Evolutionary conservation across 2,888 invertebrate species (phyloP), one percentile per base, ranked within the genome.

Genomic region (Meteorus cinctellus): DNA sequence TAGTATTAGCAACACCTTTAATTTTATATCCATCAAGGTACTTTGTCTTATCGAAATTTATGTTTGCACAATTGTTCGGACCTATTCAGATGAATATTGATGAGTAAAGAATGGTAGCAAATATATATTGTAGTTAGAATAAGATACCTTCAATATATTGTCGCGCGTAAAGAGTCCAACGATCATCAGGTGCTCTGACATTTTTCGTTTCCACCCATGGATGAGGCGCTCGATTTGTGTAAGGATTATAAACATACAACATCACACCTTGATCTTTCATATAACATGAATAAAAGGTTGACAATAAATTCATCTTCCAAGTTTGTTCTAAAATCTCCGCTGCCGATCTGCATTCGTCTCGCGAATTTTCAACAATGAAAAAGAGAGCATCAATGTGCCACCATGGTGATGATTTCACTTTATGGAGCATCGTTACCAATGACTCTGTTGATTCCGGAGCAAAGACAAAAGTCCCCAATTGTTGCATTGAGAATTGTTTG

Each of bases 281-380:
- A n/a, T 69, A 12, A 31, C 69, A 69, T 8, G 34, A 29, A 10
- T n/a, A 31, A 4, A 69, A 27, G 1, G 69, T 29, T n/a, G 69
- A 69, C 29, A 69, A 19, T 19, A 69, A 69, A 55, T 69, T 69
- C 51, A 51, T 69, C 6, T 55, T 55, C 51, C 51, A 69, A 27
- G 31, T 31, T 2, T 12, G 24, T 12, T 55, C 6, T 8, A 69
- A 19, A 16, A 48, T 29, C 0, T 69, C 34, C 8, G 8, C 16
- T 8, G 69, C 55, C 10, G 19, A 0, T 10, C 55, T 19, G n/a
- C 69, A 55, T 10, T 14, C 14, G 2, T 29, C 29, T 16, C 29
- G 8, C 1, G 51, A 29, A n/a, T 16, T 31, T 6, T 55, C n/a
- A 55, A 69, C n/a, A 10, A 69, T 69, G 14, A 69, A 51, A 10